Conservation (phyloP, 2,113 vertebrate species). For the Aphelocoma coerulescens region DNA sequence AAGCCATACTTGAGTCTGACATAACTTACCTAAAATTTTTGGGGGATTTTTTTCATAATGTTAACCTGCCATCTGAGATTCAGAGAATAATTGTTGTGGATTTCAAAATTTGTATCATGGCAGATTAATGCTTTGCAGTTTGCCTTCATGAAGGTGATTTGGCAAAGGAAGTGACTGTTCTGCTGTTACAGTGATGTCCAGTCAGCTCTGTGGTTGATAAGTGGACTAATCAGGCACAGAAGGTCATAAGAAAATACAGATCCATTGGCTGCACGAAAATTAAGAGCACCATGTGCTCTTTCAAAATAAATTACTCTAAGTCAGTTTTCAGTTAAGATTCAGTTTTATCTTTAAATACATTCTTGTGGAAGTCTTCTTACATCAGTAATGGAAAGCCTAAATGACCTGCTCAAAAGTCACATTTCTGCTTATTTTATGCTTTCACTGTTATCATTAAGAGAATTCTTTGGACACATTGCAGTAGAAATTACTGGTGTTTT, state of each 20-base stretch:
- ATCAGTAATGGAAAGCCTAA: background rate
- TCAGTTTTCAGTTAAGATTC: background rate
- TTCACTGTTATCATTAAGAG: background rate
- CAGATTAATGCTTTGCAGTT: background rate
- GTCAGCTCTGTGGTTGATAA: background rate
- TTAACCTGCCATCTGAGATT: background rate
- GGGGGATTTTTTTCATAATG: background rate
- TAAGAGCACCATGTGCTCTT: background rate
- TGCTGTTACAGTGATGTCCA: background rate
- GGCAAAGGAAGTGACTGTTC: background rate
- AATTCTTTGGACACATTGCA: background rate
- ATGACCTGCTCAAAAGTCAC: background rate
- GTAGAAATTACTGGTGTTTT: background rate
- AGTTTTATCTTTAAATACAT: background rate
- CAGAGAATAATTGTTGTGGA: background rate
- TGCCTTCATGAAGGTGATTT: background rate
- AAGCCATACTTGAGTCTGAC: background rate
- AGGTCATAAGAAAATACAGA: background rate
- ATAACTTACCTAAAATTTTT: background rate
- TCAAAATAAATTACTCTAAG: background rate
- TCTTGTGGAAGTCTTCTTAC: background rate
- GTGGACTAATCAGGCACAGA: background rate
- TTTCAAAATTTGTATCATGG: background rate
- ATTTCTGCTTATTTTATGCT: background rate
- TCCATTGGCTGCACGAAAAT: background rate